These are phyloP conservation scores for Fregata magnificens DNA, from an alignment of 2,113 vertebrate species.

Conservation along the genomic window DNA sequence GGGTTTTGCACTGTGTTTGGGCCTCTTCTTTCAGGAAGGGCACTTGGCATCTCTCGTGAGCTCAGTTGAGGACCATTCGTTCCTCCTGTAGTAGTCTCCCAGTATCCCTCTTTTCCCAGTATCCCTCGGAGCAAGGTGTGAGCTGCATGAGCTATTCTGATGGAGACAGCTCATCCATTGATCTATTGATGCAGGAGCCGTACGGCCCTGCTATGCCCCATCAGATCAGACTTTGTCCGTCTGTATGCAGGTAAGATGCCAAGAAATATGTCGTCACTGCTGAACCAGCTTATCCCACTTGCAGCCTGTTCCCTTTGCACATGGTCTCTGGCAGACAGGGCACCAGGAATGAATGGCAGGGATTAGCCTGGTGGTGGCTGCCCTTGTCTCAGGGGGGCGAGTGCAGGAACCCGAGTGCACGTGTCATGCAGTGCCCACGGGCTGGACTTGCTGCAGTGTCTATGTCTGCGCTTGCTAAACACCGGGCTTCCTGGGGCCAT, in stretches of 20 bases:
- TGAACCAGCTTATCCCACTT: not conserved
- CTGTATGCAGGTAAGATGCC: not conserved
- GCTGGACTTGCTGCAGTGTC: rapidly evolving
- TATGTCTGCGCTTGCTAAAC: not conserved
- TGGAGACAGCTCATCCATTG: not conserved
- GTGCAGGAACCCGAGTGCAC: rapidly evolving
- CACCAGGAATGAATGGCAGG: not conserved
- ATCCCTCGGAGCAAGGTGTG: not conserved
- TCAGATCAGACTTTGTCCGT: not conserved
- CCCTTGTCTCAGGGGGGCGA: not conserved
- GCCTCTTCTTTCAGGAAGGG: not conserved
- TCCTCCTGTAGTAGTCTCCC: not conserved
- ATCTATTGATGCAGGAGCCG: not conserved
- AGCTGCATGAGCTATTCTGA: not conserved
- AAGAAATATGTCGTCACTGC: rapidly evolving
- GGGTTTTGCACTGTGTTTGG: not conserved
- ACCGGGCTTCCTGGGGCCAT: not conserved
- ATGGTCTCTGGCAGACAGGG: not conserved
- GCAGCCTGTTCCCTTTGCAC: not conserved
- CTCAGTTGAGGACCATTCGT: not conserved
- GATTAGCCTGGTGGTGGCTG: not conserved
- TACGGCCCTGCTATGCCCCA: not conserved
- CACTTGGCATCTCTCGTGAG: not conserved
- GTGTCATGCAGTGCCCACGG: not conserved
- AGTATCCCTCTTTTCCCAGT: not conserved